Evolutionary conservation across 2,888 invertebrate species (phyloP), one percentile per base, ranked within the genome.

Genomic region (Nebria brevicollis): DNA sequence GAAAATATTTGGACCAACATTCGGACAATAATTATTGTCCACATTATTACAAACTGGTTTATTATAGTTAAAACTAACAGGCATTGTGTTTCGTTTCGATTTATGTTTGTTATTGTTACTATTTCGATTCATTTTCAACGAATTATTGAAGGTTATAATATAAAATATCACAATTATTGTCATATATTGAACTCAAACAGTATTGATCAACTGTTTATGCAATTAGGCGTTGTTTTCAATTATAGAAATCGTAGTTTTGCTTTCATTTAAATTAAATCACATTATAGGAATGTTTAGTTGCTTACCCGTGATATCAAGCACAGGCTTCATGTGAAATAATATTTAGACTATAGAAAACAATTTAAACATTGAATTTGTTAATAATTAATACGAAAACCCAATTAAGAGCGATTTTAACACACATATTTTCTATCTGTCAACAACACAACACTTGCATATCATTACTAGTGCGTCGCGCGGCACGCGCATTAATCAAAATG

Each of bases 1-100:
- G 83, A 91, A 91, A 76, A 92, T 89, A 82, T 91, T 90, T 78
- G 91, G 90, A 75, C 82, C 82, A 76, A 68, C 68, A 65, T 75
- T 81, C 42, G 75, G 76, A 64, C 25, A 66, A 42, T 15, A 34
- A 66, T 43, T 42, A 73, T 73, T 34, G 73, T 34, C 34, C 1
- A 34, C 34, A 34, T 11, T 41, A n/a, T 73, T 73, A 73, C 42
- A 73, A 15, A 15, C 43, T 10, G 73, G 73, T 42, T 73, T 73
- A 73, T 41, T 73, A 15, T 41, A 73, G n/a, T 80, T 75, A 65
- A 80, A 80, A 72, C 75, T 80, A 5, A 68, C 77, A 11, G 77
- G 77, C 5, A 66, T 13, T 15, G 74, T 72, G 64, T 77, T n/a
- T 72, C 81, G 75, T 13, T 65, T 77, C n/a, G 75, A 8, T 75